phyloP scores from a whole-genome alignment of 1,140 invertebrate genomes.

The Anthonomus grandis region DNA sequence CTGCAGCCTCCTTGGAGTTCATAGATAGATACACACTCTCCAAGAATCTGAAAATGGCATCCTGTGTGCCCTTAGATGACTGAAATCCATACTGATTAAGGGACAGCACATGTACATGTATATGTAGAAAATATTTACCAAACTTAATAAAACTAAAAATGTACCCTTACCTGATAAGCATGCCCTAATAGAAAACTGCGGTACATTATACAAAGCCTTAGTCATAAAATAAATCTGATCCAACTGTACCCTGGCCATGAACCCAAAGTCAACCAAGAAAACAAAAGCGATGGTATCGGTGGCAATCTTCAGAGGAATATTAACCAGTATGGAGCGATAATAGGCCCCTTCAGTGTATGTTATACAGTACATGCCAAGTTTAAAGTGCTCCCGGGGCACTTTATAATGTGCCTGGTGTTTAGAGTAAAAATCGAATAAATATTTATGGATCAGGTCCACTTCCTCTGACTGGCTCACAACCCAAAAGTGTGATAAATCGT shows the following conservation, averaged over 20 bases:
- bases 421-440: slow-evolving; percentile 23
- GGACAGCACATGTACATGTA: too few species aligned
- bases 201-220: slow-evolving; percentile 22
- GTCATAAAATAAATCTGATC: slow-evolving; percentile 25
- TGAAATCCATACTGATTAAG: too few species aligned
- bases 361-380: slow-evolving; percentile 22
- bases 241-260: slow-evolving; percentile 6
- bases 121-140: too few species aligned
- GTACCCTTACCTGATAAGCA: slow-evolving; percentile 18
- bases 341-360: slow-evolving; percentile 16
- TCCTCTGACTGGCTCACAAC: slow-evolving; percentile 23
- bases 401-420: slow-evolving; percentile 16
- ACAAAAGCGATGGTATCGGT: slow-evolving; percentile 3
- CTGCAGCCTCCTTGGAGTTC: too few species aligned
- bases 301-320: slow-evolving; percentile 4
- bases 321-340: slow-evolving; percentile 20
- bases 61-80: too few species aligned
- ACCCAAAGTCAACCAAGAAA: slow-evolving; percentile 31
- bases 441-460: slow-evolving; percentile 17
- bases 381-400: slow-evolving; percentile 9
- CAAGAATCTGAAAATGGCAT: too few species aligned
- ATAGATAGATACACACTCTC: too few species aligned
- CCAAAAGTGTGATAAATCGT: slow-evolving; percentile 31
- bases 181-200: slow-evolving; percentile 23
- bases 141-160: slow-evolving; percentile 8